phyloP scores from a whole-genome alignment of 64 coral and sea anemone species.

The Actinia tenebrosa region DNA sequence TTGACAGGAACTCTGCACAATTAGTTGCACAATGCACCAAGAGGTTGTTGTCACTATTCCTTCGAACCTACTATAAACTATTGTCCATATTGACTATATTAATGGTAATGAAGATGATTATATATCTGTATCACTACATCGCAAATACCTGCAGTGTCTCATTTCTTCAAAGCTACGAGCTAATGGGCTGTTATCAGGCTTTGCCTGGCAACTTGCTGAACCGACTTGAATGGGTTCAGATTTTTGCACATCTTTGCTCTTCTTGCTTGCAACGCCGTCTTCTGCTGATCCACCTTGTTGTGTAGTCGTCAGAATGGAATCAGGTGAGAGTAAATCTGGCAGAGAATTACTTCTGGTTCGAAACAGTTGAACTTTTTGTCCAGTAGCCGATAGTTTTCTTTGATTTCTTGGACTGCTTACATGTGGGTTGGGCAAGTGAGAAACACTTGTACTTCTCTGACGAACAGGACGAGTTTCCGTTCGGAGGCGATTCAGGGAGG shows the following conservation, averaged over 20 bases:
- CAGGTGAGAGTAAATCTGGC: constrained; percentile 9
- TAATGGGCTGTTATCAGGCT: background rate
- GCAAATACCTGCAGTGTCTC: constrained; percentile 1
- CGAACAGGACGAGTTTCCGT: background rate
- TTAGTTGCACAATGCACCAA: too few species aligned
- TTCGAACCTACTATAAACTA: too few species aligned
- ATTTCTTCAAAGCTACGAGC: constrained; percentile 18
- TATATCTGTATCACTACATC: background rate
- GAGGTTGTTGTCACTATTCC: too few species aligned
- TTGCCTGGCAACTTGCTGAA: background rate
- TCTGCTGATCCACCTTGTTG: background rate
- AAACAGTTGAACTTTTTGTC: background rate
- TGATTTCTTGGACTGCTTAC: background rate
- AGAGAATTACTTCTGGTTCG: constrained; percentile 3
- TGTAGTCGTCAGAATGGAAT: background rate
- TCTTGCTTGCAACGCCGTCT: background rate
- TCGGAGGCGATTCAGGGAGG: background rate
- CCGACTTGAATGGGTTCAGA: background rate
- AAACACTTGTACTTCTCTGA: constrained; percentile 3
- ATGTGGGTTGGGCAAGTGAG: background rate
- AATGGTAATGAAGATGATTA: background rate
- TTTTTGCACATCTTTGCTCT: background rate
- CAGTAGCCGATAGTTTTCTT: background rate
- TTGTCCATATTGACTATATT: too few species aligned
- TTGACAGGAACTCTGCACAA: too few species aligned